Evolutionary conservation across 2,797 vertebrate genomes (phyloP).

Genomic region (Parauchenoglanis punctatus): DNA sequence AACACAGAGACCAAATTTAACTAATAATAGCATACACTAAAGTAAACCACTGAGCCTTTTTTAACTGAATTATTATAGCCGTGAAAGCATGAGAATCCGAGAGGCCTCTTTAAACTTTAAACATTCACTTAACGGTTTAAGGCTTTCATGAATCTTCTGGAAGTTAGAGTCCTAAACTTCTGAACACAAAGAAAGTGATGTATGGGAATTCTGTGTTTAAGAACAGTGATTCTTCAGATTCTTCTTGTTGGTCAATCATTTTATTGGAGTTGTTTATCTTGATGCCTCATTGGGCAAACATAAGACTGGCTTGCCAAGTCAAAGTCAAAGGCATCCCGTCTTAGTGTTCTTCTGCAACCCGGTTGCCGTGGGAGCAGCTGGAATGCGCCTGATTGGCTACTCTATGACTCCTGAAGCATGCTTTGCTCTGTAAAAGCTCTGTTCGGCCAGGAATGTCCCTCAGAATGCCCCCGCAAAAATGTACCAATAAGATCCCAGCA

Average conservation of each 20-base stretch:
- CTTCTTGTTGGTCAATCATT: conserved; percentile 23
- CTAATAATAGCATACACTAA: background rate
- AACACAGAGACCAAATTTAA: background rate
- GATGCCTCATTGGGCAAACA: conserved; percentile 57
- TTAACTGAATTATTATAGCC: background rate
- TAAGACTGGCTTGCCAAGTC: conserved; percentile 50
- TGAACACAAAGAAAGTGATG: conserved; percentile 41
- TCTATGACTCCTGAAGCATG: conserved; percentile 71
- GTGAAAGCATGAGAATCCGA: conserved; percentile 8
- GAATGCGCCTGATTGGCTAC: conserved; percentile 72
- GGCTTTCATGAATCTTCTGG: conserved; percentile 39
- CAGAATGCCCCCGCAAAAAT: conserved; percentile 60
- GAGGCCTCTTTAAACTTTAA: conserved; percentile 26
- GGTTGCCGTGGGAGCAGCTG: conserved; percentile 76
- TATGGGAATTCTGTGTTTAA: conserved; percentile 11
- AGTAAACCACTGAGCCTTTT: conserved; percentile 20
- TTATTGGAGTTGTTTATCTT: conserved; percentile 42
- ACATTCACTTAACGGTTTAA: conserved; percentile 21
- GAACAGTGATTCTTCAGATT: conserved; percentile 30
- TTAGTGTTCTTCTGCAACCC: conserved; percentile 35
- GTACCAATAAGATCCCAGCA: conserved; percentile 20
- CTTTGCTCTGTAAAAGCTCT: conserved; percentile 67
- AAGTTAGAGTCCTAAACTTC: conserved; percentile 41
- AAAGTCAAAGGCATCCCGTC: conserved; percentile 59
- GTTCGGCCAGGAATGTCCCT: conserved; percentile 69